Evolutionary conservation across 2,888 invertebrate species (phyloP), one percentile per base, ranked within the genome.

Genomic region (Tupiocoris notatus): DNA sequence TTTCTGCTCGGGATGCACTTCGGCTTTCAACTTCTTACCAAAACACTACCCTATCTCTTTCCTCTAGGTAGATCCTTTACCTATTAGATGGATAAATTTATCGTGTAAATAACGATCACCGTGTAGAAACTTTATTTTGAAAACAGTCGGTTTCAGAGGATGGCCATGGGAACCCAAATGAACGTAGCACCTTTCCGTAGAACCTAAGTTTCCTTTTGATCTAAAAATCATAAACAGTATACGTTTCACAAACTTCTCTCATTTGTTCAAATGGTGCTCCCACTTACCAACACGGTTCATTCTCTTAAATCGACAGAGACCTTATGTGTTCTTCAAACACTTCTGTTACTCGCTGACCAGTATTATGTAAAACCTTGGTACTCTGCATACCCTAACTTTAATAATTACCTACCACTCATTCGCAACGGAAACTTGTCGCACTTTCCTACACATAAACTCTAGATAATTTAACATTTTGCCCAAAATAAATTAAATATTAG

Each of bases 21-120:
- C 39, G 39, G 39, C 39, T 39, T 39, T 39, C 12, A n/a, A 39
- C 39, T 39, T 64, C 18, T 70, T 70, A 70, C 70, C 70, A 70
- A 70, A 70, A 70, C 70, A 67, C 67, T 67, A 67, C 67, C 67
- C 70, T 59, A 59, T 25, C 59, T 70, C 70, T 70, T 70, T 70
- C 70, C 70, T 70, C 57, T 17, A 57, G 39, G 25, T 54, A 67
- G 22, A 67, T 39, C 39, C 39, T 39, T 39, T 12, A 39, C 12
- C 39, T 39, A 39, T 39, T 39, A 39, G 39, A 39, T 39, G 12
- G 39, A 39, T 12, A 39, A 3, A 3, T 21, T 16, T 67, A 67
- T 24, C 64, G 16, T 67, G 67, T 67, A 67, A 12, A 67, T 67
- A 67, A 20, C 21, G n/a, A 12, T 21, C 57, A 7, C 67, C 23